A percentile compares a stretch with the other conserved stretches of the same genome.
phyloP scores from a whole-genome alignment of 2,888 invertebrate species.

The Strigamia maritima region DNA sequence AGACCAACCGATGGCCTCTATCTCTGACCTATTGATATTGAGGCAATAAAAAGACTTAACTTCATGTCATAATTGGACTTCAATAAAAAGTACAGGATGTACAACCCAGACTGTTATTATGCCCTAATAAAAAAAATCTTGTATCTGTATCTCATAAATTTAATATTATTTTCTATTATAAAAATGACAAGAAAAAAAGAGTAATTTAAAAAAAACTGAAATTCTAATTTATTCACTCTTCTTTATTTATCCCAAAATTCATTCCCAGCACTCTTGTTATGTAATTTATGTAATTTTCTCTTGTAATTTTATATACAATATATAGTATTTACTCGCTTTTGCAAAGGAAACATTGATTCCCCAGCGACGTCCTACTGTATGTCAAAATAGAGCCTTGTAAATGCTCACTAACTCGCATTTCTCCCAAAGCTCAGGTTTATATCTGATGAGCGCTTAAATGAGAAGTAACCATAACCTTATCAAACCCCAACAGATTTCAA shows the following conservation, averaged over 20 bases:
- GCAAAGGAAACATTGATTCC: conserved; percentile 23
- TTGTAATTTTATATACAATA: conserved; percentile 1
- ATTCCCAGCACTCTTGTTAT: not conserved
- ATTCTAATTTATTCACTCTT: not conserved
- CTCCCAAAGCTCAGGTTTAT: conserved; percentile 2
- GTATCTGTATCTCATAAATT: not conserved
- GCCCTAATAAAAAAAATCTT: conserved; percentile 1
- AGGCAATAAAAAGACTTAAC: conserved; percentile 32
- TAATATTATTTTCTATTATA: not conserved
- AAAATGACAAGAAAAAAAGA: not conserved
- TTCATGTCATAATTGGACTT: conserved; percentile 11
- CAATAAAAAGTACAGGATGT: conserved; percentile 27
- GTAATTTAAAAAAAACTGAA: not conserved
- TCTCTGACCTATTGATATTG: conserved; percentile 32
- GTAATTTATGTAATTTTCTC: too few species aligned
- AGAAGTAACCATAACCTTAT: conserved; percentile 17
- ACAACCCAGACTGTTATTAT: not conserved
- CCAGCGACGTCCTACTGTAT: not conserved
- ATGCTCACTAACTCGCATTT: not conserved
- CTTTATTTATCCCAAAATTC: not conserved
- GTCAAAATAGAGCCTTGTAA: not conserved
- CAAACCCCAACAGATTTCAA: conserved; percentile 1
- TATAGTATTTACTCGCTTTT: not conserved
- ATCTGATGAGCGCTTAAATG: conserved; percentile 3
- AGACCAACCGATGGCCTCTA: conserved; percentile 28